Conservation (phyloP, 30 jellyfish, hydroid and myxozoan genomes). For the Sanderia malayensis region DNA sequence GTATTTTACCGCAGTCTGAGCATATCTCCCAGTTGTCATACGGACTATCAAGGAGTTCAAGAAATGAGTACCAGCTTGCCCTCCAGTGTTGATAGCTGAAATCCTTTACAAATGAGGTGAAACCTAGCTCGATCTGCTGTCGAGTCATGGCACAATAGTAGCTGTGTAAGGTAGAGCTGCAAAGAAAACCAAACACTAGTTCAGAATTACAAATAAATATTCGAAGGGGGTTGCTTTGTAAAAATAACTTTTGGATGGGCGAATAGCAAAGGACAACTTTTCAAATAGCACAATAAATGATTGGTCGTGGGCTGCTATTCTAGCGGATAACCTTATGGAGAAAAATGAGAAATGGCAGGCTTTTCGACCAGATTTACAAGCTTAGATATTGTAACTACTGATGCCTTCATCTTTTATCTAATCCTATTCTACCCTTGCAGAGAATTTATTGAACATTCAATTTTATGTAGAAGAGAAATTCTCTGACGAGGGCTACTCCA, state of each 20-base stretch:
- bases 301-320: no score
- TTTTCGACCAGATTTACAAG: neutral
- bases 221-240: no score
- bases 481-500: slow-evolving; percentile 5
- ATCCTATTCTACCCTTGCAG: neutral
- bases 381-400: neutral
- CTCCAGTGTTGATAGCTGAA: slow-evolving; percentile 10
- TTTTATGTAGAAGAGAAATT: neutral
- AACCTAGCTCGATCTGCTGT: neutral
- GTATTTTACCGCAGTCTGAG: neutral
- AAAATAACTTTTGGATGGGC: no score
- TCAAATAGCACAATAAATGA: no score
- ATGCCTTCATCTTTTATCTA: no score
- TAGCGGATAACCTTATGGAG: neutral
- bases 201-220: no score
- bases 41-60: neutral
- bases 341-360: neutral
- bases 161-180: neutral
- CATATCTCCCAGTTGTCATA: slow-evolving; percentile 3
- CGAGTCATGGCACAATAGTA: neutral
- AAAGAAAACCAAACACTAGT: neutral
- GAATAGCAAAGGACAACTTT: neutral
- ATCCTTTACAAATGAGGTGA: neutral
- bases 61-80: slow-evolving; percentile 10
- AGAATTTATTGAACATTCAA: neutral